phyloP scores from a whole-genome alignment of 2,888 invertebrate genomes.

The Nematopogon swammerdamellus region DNA sequence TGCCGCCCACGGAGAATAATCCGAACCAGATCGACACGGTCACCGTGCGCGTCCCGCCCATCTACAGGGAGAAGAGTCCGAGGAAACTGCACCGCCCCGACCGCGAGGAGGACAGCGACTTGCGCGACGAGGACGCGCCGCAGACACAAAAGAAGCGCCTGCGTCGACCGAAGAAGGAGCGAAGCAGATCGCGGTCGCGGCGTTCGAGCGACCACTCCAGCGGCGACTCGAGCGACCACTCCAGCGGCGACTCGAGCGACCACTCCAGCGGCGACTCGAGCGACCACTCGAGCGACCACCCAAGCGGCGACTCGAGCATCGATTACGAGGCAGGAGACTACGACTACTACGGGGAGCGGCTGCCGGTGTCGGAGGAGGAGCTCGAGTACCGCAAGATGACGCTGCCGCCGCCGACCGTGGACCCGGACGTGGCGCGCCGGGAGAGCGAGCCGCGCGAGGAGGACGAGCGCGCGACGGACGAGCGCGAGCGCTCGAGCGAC shows the following conservation, averaged over 20 bases:
- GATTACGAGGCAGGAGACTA: conserved; percentile 13
- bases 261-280: conserved; percentile 11
- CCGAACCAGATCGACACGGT: conserved; percentile 49
- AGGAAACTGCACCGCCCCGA: conserved; percentile 38
- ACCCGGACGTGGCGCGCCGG: conserved; percentile 16
- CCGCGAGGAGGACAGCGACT: conserved; percentile 12
- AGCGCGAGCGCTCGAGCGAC: conserved; percentile 13
- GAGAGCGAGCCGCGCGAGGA: conserved; percentile 16
- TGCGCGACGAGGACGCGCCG: too few relatives aligned
- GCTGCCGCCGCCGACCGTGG: conserved; percentile 31
- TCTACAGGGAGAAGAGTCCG: conserved; percentile 41
- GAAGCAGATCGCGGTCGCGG: conserved; percentile 4
- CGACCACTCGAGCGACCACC: conserved; percentile 15
- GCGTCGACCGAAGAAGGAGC: conserved; percentile 6
- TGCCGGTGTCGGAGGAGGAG: conserved; percentile 37
- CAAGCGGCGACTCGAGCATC: conserved; percentile 22
- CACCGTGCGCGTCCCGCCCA: conserved; percentile 48
- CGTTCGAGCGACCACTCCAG: conserved; percentile 8
- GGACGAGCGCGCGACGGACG: conserved; percentile 18
- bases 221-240: conserved; percentile 7
- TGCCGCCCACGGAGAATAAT: conserved; percentile 48
- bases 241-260: conserved; percentile 12
- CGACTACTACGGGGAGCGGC: conserved; percentile 37
- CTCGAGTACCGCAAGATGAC: conserved; percentile 24
- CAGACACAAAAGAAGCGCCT: conserved; percentile 1